A percentile compares a stretch with the other conserved stretches of the same genome.
phyloP scores from a whole-genome alignment of 1,140 invertebrate species.

The Bradynema listronoti region DNA sequence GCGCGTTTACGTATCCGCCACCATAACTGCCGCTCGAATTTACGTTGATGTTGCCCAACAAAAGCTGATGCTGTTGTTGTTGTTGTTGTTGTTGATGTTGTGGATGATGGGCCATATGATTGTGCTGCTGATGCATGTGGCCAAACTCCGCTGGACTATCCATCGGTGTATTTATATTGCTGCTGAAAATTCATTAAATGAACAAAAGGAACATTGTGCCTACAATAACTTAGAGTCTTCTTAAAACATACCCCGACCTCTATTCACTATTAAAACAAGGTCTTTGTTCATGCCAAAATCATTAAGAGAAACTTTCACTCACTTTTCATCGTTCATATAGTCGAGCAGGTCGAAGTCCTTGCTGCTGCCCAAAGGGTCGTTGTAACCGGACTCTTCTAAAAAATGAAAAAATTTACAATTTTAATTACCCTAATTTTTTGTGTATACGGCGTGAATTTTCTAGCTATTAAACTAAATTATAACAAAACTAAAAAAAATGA shows the following conservation, averaged over 20 bases:
- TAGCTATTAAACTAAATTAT: too few species aligned
- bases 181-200: not conserved
- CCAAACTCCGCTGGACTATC: conserved; percentile 30
- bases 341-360: conserved; percentile 43
- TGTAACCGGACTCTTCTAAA: conserved; percentile 47
- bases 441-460: too few species aligned
- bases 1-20: conserved; percentile 11
- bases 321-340: not conserved
- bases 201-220: conserved; percentile 1
- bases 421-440: too few species aligned
- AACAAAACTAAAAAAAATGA: too few species aligned
- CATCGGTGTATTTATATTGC: conserved; percentile 29
- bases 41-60: not conserved
- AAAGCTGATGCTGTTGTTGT: conserved; percentile 1
- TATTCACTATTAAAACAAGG: not conserved
- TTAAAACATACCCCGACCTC: not conserved
- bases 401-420: conserved; percentile 6
- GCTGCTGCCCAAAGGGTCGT: conserved; percentile 44
- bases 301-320: not conserved
- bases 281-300: not conserved
- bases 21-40: not conserved
- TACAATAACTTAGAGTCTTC: conserved; percentile 6
- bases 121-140: conserved; percentile 8
- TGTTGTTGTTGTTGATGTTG: conserved; percentile 12
- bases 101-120: conserved; percentile 7